Conservation (phyloP, 2,888 invertebrate genomes). For the Cataglyphis cursor region DNA sequence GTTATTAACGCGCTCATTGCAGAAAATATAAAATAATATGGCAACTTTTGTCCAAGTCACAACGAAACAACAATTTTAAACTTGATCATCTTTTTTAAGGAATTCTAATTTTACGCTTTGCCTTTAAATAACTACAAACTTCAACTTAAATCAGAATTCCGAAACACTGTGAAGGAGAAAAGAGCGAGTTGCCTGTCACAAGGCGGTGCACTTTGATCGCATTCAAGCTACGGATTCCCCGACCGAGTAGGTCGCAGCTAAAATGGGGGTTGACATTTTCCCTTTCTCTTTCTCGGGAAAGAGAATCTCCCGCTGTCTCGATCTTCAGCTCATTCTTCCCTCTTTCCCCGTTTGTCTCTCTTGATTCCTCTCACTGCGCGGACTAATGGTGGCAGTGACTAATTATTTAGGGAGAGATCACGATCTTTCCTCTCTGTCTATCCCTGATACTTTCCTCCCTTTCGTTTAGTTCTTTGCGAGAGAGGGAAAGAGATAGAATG, state of each 20-base stretch:
- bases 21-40: slow-evolving; percentile 4
- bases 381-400: slow-evolving; percentile 84
- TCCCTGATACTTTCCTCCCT: slow-evolving; percentile 52
- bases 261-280: slow-evolving; percentile 71
- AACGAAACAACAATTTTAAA: not conserved
- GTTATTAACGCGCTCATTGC: not conserved
- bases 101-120: slow-evolving; percentile 42
- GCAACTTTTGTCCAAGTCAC: not conserved
- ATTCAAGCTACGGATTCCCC: slow-evolving; percentile 68
- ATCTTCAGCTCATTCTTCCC: slow-evolving; percentile 39
- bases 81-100: slow-evolving; percentile 3
- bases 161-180: slow-evolving; percentile 17
- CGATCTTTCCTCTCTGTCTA: slow-evolving; percentile 63
- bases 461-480: slow-evolving; percentile 34
- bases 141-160: slow-evolving; percentile 41
- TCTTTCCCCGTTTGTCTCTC: slow-evolving; percentile 36
- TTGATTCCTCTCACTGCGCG: slow-evolving; percentile 41
- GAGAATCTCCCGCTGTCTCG: slow-evolving; percentile 27
- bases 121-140: slow-evolving; percentile 48
- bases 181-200: slow-evolving; percentile 38
- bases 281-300: slow-evolving; percentile 49
- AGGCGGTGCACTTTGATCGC: slow-evolving; percentile 75
- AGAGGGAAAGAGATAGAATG: slow-evolving; percentile 16
- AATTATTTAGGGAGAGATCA: slow-evolving; percentile 84
- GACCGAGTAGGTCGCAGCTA: slow-evolving; percentile 71